These are phyloP conservation scores for Byasa hedistus DNA, from an alignment of 2,888 invertebrate genomes.

Conservation along the genomic window DNA sequence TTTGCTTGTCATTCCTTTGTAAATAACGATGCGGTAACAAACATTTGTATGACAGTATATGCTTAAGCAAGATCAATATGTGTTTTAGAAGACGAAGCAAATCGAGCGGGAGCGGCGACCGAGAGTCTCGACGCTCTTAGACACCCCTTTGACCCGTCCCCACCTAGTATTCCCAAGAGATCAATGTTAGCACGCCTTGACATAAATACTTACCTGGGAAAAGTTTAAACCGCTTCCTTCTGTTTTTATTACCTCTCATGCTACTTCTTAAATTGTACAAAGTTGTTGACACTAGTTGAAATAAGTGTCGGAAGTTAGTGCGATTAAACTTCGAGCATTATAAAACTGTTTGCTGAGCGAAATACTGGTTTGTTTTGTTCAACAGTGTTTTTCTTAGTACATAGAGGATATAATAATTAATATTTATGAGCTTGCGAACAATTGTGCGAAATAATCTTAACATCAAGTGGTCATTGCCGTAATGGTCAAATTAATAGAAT, in stretches of 20 bases:
- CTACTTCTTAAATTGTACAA: slow-evolving; percentile 37
- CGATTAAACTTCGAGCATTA: slow-evolving; percentile 24
- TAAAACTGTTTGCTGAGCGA: slow-evolving; percentile 25
- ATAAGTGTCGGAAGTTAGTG: slow-evolving; percentile 22
- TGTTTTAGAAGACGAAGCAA: slow-evolving; percentile 52
- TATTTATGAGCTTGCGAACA: slow-evolving; percentile 17
- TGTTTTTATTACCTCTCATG: slow-evolving; percentile 56
- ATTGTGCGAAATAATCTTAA: slow-evolving; percentile 6
- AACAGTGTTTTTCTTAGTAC: slow-evolving; percentile 2
- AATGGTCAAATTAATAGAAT: background rate
- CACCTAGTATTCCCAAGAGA: slow-evolving; percentile 55
- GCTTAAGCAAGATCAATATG: slow-evolving; percentile 59
- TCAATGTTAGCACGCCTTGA: slow-evolving; percentile 65
- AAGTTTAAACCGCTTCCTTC: slow-evolving; percentile 64
- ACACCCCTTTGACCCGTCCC: slow-evolving; percentile 59
- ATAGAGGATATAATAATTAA: background rate
- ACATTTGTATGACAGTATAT: slow-evolving; percentile 39
- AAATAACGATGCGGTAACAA: background rate
- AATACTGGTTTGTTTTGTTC: slow-evolving; percentile 3
- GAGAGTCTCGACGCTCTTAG: slow-evolving; percentile 50
- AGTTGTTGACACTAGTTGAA: slow-evolving; percentile 35
- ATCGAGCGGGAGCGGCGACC: slow-evolving; percentile 51
- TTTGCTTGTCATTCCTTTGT: background rate
- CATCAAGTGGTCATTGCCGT: background rate
- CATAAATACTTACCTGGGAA: slow-evolving; percentile 68